Conservation (phyloP, 1,140 invertebrate genomes). For the Oppia nitens region DNA sequence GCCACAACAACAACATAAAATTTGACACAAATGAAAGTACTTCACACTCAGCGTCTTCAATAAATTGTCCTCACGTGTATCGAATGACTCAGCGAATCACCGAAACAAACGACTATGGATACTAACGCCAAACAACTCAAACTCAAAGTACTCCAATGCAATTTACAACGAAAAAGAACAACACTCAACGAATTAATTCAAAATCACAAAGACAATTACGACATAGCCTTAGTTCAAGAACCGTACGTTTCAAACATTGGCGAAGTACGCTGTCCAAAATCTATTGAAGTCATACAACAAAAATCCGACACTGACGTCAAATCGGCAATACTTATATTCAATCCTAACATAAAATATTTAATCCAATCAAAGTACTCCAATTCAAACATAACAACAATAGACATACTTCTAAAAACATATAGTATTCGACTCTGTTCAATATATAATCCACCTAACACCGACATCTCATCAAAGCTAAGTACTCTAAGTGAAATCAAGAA, state of each 20-base stretch:
- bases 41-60: background rate
- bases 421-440: background rate
- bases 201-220: background rate
- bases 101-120: background rate
- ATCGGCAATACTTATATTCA: background rate
- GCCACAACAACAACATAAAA: background rate
- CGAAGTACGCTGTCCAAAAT: background rate
- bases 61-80: background rate
- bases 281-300: background rate
- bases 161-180: background rate
- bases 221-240: background rate
- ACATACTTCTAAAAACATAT: background rate
- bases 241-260: background rate
- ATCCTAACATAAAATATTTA: background rate
- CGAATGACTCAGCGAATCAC: background rate
- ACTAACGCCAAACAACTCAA: background rate
- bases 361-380: background rate
- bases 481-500: background rate
- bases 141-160: background rate
- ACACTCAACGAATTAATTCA: background rate
- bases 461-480: background rate
- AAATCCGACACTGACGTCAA: background rate
- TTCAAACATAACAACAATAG: background rate
- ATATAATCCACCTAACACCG: background rate
- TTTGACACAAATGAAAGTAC: background rate